Base-by-base conservation (phyloP, 1,140 invertebrate species). In the Trichomalopsis sarcophagae region DNA sequence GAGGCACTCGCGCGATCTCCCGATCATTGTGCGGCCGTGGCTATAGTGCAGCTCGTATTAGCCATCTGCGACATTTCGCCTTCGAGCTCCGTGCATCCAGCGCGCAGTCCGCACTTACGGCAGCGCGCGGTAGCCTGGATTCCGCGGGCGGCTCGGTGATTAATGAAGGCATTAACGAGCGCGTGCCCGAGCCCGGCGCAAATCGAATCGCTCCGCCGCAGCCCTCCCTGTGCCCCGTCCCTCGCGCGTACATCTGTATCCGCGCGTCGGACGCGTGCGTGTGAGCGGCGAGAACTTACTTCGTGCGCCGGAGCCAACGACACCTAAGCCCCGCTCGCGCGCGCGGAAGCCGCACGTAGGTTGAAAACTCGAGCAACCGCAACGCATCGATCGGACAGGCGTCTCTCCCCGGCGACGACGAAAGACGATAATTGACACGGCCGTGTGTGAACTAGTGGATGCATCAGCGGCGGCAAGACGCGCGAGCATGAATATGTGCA, bases 131-230 rank as follows among this genome's bases (percentile, higher is more conserved):
- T 21, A 13, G 13, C 40, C 75, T 33, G 74, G 66, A 78, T 84
- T 78, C 73, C 82, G 13, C 75, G n/a, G 9, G 33, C 17, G 17
- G 55, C 55, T 13, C 75, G n/a, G 74, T 84, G 82, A 84, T 84
- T 84, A 84, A 84, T 84, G 82, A 73, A 84, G 82, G 82, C 44
- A 68, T 77, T 77, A 77, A 77, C 75, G 74, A 71, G 66, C 62
- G 17, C 75, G 50, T 66, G 81, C 74, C 23, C 27, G 68, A 5
- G 2, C 68, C 47, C 13, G 50, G 17, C 14, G 78, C 62, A n/a
- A 74, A 30, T 23, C n/a, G 66, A 69, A 47, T 23, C 40, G 10
- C 30, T 62, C 55, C 55, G 21, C 6, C 55, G 55, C 55, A 55
- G 13, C 17, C 14, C 55, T 62, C 14, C 55, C 27, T 27, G 27